Conservation (phyloP, 2,113 vertebrate genomes). For the Thalassarche chlororhynchos region DNA sequence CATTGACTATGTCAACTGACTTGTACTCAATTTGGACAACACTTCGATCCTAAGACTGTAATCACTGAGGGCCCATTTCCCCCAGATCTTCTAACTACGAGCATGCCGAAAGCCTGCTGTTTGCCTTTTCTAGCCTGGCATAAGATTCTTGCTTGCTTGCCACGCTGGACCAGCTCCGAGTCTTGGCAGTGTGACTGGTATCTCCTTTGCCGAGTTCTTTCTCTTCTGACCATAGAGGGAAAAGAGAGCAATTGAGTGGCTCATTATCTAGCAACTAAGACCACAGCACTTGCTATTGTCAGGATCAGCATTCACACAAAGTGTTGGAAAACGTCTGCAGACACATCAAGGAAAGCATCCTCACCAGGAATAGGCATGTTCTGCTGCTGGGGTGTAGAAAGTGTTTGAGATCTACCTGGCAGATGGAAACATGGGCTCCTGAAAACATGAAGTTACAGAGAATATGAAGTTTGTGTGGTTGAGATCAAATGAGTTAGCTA, state of each 20-base stretch:
- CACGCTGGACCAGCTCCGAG: neutral
- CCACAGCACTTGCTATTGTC: neutral
- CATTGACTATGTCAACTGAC: neutral
- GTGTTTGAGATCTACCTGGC: neutral
- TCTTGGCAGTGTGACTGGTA: neutral
- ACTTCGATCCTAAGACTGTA: neutral
- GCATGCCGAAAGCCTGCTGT: neutral
- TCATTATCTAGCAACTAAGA: neutral
- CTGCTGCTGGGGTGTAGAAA: neutral
- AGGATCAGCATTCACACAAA: neutral
- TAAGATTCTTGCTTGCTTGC: neutral
- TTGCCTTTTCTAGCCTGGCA: neutral
- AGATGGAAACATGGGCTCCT: neutral
- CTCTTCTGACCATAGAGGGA: neutral
- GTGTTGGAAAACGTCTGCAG: neutral
- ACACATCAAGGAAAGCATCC: neutral
- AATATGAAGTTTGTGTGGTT: neutral
- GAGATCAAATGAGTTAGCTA: neutral
- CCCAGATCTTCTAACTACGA: neutral
- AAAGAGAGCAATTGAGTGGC: neutral
- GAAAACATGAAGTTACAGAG: neutral
- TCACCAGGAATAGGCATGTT: rapidly evolving
- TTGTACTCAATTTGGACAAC: neutral
- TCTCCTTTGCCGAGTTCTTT: neutral
- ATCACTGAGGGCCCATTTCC: neutral